Evolutionary conservation across 2,797 vertebrate genomes (phyloP).

Genomic region (Pseudochirops cupreus): DNA sequence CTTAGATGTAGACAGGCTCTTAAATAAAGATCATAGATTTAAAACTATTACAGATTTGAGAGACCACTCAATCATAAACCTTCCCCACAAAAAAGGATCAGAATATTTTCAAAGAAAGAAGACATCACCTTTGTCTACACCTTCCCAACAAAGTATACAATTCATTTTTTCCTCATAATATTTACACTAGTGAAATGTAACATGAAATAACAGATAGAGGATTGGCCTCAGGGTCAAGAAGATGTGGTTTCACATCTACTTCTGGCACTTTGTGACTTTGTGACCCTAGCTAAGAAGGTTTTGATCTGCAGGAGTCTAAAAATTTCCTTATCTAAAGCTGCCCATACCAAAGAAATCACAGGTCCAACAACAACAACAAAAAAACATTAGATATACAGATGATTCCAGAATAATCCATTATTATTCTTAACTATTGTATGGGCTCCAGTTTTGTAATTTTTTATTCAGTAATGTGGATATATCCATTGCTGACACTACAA

Average conservation of each 20-base stretch:
- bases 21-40: background rate
- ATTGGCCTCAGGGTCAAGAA: background rate
- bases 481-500: conserved; percentile 18
- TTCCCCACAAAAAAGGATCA: background rate
- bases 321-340: background rate
- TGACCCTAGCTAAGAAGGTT: background rate
- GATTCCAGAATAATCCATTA: background rate
- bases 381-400: background rate
- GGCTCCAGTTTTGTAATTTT: conserved; percentile 30
- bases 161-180: background rate
- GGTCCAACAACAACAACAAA: background rate
- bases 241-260: background rate
- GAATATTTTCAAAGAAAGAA: background rate
- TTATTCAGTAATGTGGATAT: conserved; percentile 21
- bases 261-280: background rate
- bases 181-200: background rate
- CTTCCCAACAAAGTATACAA: background rate
- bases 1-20: background rate
- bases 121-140: background rate
- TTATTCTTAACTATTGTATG: background rate
- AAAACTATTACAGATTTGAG: background rate
- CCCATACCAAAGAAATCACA: background rate
- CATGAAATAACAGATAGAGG: background rate
- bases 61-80: background rate
- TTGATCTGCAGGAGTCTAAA: background rate